Base-by-base conservation (phyloP, 2,113 vertebrate species). In the Dendropsophus ebraccatus region DNA sequence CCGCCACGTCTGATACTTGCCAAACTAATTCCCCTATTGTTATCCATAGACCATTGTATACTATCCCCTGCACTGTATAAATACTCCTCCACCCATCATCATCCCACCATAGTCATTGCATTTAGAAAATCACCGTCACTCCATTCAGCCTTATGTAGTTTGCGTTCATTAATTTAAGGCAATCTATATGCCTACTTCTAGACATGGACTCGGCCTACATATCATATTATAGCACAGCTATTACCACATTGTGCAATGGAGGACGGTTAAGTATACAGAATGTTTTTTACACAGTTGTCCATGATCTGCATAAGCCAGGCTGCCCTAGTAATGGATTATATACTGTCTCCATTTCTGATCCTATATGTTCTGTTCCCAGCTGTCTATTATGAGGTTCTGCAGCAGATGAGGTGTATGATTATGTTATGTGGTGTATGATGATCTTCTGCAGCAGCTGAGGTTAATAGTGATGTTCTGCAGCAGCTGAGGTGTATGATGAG, bases 251-350 rank as follows among this genome's bases (percentile, higher is more conserved):
- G 82, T 74, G 72, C 83, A 37, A 32, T 23, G 70, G 72, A 84
- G 56, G 30, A 60, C 35, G 21, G 56, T 77, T 49, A 84, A 76
- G 54, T 76, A 65, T 60, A 50, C 58, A 30, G 5, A 77, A 76
- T n/a, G 83, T 28, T 84, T 60, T 84, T 75, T n/a, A 84, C 56
- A 76, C 41, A 49, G 1, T 65, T 54, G 65, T 56, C 41, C 37
- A 62, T 76, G 52, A 32, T 84, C 50, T 23, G 23, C 54, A 76
- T 41, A 65, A 65, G 83, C 54, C 17, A 75, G 82, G 75, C 69
- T 47, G 83, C 83, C 60, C 56, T 13, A 23, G 56, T 84, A 84
- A 77, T 76, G 28, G 56, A 73, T 58, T 75, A 54, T 50, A 75
- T 19, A 32, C 30, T 54, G 17, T 56, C 52, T 72, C 67, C 56